These are phyloP conservation scores for Tinea trinotella DNA, from an alignment of 2,888 invertebrate genomes.

Conservation along the genomic window DNA sequence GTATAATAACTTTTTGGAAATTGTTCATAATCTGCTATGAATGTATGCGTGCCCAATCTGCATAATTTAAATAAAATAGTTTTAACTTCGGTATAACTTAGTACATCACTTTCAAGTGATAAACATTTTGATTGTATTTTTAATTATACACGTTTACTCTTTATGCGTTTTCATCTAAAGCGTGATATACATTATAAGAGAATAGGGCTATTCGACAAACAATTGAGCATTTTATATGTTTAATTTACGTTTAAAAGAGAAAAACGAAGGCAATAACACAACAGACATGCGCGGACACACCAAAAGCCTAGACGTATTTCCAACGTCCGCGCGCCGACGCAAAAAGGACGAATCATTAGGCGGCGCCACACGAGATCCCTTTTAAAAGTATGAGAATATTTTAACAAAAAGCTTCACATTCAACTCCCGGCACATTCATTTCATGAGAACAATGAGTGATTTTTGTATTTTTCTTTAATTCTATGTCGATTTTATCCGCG, in stretches of 20 bases:
- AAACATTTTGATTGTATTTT: conserved; percentile 9
- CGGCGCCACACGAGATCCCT: conserved; percentile 72
- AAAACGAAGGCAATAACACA: conserved; percentile 53
- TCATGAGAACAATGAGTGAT: conserved; percentile 73
- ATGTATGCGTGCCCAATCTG: neutral
- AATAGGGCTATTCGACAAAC: conserved; percentile 36
- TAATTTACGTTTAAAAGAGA: conserved; percentile 61
- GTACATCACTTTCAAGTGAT: neutral
- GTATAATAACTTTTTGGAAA: conserved; percentile 12
- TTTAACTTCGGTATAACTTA: neutral
- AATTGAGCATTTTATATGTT: conserved; percentile 61
- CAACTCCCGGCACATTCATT: conserved; percentile 72
- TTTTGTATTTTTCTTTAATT: conserved; percentile 72
- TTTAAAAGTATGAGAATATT: conserved; percentile 73
- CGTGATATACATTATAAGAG: neutral
- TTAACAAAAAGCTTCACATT: conserved; percentile 71
- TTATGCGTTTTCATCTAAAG: neutral
- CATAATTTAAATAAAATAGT: neutral
- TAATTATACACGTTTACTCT: conserved; percentile 1
- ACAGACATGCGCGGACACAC: conserved; percentile 63
- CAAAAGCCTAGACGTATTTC: conserved; percentile 56
- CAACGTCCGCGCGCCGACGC: conserved; percentile 50
- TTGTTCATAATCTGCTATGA: neutral
- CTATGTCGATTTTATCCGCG: conserved; percentile 71
- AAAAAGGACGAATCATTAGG: conserved; percentile 70